A percentile compares a stretch with the other conserved stretches of the same genome.
Evolutionary conservation across 2,113 vertebrate genomes (phyloP).

Genomic region (Eretmochelys imbricata): DNA sequence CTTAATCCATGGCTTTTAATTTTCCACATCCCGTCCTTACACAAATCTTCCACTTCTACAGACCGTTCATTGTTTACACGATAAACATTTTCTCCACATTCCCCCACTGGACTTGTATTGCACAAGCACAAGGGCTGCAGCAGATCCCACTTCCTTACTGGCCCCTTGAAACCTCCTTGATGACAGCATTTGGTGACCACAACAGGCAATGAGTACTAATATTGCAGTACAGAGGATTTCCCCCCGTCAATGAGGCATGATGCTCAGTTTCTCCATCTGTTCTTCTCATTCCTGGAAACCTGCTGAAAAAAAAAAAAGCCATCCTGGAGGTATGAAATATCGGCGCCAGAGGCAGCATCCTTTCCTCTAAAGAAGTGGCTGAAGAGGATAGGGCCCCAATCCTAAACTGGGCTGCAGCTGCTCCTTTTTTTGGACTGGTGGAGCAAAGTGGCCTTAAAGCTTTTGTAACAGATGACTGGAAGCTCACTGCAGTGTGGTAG

Average conservation of each 20-base stretch:
- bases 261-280: conserved; percentile 77
- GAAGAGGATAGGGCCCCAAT: background rate
- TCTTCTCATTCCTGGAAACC: conserved; percentile 75
- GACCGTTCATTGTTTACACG: conserved; percentile 60
- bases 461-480: background rate
- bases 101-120: conserved; percentile 71
- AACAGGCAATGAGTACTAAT: conserved; percentile 72
- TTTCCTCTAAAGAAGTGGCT: conserved; percentile 29
- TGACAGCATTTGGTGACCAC: conserved; percentile 76
- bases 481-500: conserved; percentile 28
- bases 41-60: conserved; percentile 41
- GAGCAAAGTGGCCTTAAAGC: conserved; percentile 36
- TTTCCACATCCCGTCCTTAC: conserved; percentile 41
- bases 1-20: conserved; percentile 57
- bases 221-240: conserved; percentile 76
- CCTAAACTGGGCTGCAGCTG: background rate
- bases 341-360: conserved; percentile 10
- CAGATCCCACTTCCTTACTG: conserved; percentile 77
- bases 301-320: conserved; percentile 62
- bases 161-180: conserved; percentile 72
- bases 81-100: conserved; percentile 65
- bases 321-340: conserved; percentile 30
- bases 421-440: background rate
- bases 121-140: conserved; percentile 70
- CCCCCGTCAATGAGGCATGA: conserved; percentile 69